phyloP scores from a whole-genome alignment of 2,113 vertebrate species.

The Cyanoderma ruficeps region DNA sequence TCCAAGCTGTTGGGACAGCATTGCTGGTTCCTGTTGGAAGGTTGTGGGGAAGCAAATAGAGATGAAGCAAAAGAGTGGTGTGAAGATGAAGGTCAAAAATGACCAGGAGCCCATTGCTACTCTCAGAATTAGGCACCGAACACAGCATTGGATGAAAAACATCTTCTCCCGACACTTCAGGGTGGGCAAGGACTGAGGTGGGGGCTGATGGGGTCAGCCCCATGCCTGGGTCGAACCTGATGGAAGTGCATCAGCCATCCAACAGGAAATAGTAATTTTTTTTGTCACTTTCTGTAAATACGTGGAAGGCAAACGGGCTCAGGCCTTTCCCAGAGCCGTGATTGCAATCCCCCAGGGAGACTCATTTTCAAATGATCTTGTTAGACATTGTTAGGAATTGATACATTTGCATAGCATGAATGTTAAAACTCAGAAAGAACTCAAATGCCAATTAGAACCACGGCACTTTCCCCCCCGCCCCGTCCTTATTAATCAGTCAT shows the following conservation, averaged over 20 bases:
- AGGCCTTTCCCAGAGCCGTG: neutral
- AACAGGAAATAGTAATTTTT: neutral
- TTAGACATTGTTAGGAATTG: conserved; percentile 68
- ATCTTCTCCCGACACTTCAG: rapidly evolving
- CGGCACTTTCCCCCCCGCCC: neutral
- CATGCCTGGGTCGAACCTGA: rapidly evolving
- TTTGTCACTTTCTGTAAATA: neutral
- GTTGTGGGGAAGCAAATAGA: neutral
- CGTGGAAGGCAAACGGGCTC: neutral
- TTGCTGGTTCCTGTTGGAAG: rapidly evolving
- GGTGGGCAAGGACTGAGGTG: rapidly evolving
- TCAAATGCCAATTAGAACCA: conserved; percentile 56
- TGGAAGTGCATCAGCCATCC: rapidly evolving
- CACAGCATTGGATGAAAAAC: rapidly evolving
- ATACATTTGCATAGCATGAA: conserved; percentile 68
- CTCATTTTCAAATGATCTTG: conserved; percentile 69
- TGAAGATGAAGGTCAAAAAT: neutral
- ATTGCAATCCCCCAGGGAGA: conserved; percentile 41
- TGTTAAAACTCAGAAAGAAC: conserved; percentile 64
- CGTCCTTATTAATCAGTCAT: conserved; percentile 72
- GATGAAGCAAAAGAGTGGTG: rapidly evolving
- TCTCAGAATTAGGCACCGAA: rapidly evolving
- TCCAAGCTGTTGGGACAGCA: neutral
- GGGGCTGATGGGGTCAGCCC: neutral
- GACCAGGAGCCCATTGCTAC: neutral